Percentiles rank a stretch among this genome's conserved stretches.
Evolutionary conservation across 2,888 invertebrate species (phyloP).

Genomic region (Arenicola marina): DNA sequence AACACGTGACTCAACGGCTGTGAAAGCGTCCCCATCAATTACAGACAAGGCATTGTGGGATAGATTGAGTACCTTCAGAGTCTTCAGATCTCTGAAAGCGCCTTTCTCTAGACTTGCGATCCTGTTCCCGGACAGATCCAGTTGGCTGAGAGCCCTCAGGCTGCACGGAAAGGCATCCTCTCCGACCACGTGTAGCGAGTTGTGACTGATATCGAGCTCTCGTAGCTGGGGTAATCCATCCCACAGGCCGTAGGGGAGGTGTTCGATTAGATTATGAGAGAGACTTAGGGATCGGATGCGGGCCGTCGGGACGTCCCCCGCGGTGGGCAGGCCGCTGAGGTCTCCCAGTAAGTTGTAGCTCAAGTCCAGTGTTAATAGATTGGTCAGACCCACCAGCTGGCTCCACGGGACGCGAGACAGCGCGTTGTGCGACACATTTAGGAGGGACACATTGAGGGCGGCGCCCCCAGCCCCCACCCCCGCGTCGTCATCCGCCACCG

Average conservation of each 20-base stretch:
- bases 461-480: too few relatives aligned
- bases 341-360: not conserved
- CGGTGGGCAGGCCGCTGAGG: not conserved
- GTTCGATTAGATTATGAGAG: not conserved
- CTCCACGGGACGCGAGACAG: too few relatives aligned
- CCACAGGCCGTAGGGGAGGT: not conserved
- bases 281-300: not conserved
- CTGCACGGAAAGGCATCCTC: slow-evolving; percentile 16
- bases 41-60: slow-evolving; percentile 41
- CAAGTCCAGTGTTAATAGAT: too few relatives aligned
- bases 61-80: slow-evolving; percentile 46
- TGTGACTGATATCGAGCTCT: slow-evolving; percentile 23
- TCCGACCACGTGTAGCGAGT: slow-evolving; percentile 12
- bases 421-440: too few relatives aligned
- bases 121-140: slow-evolving; percentile 43
- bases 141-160: slow-evolving; percentile 12
- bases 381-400: too few relatives aligned
- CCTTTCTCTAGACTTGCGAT: slow-evolving; percentile 35
- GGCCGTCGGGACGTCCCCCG: not conserved
- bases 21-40: slow-evolving; percentile 14
- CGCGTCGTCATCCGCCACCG: too few relatives aligned
- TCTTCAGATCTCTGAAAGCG: slow-evolving; percentile 41
- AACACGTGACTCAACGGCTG: not conserved
- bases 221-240: not conserved
- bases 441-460: too few relatives aligned